These are phyloP conservation scores for Tridacna crocea DNA, from an alignment of 2,888 invertebrate genomes.

Conservation along the genomic window DNA sequence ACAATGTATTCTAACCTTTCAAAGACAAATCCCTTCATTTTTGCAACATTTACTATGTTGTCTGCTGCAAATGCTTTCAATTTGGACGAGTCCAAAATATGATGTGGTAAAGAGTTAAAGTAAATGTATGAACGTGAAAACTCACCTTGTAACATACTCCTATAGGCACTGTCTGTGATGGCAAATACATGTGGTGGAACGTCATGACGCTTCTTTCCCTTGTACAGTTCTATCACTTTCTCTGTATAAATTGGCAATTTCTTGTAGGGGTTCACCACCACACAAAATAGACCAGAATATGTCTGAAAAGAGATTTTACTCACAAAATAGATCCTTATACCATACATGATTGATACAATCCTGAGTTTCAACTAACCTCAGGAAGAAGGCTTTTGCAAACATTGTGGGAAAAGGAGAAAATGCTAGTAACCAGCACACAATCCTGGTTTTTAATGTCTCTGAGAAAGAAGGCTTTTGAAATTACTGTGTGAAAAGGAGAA, in stretches of 20 bases:
- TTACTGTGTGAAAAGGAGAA: no score
- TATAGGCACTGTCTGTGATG: slow-evolving; percentile 99
- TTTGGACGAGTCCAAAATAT: background rate
- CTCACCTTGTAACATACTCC: slow-evolving; percentile 98
- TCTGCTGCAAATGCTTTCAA: no score
- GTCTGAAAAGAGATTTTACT: slow-evolving; percentile 89
- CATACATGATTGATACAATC: no score
- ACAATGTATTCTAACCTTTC: no score
- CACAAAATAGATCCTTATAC: background rate
- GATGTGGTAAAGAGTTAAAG: background rate
- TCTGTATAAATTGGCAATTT: slow-evolving; percentile 99
- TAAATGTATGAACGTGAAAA: background rate
- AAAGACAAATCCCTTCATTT: no score
- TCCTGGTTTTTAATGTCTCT: no score
- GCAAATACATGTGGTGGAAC: slow-evolving; percentile 99
- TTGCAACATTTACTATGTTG: no score
- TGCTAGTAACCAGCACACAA: no score
- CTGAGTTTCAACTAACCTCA: no score
- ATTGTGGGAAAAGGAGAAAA: no score
- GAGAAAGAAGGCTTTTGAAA: no score
- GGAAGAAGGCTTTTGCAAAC: no score
- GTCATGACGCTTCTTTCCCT: slow-evolving; percentile 99
- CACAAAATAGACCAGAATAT: slow-evolving; percentile 99
- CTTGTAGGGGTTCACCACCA: slow-evolving; percentile 99
- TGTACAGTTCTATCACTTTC: slow-evolving; percentile 99